Conservation (phyloP, 2,797 vertebrate species). For the Okamejei kenojei region DNA sequence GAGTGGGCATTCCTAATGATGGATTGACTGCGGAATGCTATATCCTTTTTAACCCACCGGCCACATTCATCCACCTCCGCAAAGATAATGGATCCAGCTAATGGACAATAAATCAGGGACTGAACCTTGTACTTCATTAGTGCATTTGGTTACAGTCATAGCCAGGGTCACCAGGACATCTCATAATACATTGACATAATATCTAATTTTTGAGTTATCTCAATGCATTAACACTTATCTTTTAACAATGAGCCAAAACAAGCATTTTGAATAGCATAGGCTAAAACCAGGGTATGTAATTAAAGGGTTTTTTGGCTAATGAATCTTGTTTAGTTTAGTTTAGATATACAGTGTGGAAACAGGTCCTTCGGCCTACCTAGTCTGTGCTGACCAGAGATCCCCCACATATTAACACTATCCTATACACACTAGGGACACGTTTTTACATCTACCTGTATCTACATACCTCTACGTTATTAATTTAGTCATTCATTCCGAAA, state of each 20-base stretch:
- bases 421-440: too few species aligned
- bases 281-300: neutral
- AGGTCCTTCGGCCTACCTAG: too few species aligned
- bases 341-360: too few species aligned
- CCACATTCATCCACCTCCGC: neutral
- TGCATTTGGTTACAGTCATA: neutral
- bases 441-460: too few species aligned
- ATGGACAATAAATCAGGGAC: neutral
- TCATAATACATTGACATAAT: neutral
- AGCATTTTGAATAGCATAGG: neutral
- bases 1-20: neutral
- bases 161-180: neutral
- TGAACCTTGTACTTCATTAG: neutral
- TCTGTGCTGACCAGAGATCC: too few species aligned
- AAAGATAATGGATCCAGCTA: neutral
- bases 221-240: neutral
- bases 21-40: too few species aligned
- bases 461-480: neutral
- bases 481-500: neutral
- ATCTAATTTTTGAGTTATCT: neutral
- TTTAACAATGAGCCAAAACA: neutral
- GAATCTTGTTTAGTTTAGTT: too few species aligned
- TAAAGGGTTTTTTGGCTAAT: neutral
- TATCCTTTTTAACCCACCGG: too few species aligned
- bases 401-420: too few species aligned